Conservation (phyloP, 2,797 vertebrate genomes). For the Etheostoma nigrum region DNA sequence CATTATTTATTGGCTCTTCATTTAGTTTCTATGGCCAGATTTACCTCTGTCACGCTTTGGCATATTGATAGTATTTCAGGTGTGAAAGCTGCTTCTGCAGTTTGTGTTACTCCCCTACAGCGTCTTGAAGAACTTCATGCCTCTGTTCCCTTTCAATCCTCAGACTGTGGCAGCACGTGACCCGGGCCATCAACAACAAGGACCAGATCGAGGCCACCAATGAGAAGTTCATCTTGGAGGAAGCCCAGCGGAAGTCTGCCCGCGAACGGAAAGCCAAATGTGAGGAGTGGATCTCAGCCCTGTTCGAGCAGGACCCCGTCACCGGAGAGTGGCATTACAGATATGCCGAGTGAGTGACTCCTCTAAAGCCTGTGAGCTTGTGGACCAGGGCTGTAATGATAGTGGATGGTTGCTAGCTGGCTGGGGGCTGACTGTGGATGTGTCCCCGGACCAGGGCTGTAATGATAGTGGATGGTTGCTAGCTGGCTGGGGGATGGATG, state of each 20-base stretch:
- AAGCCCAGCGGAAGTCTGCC: constrained; percentile 93
- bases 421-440: no score
- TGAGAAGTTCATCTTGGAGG: constrained; percentile 96
- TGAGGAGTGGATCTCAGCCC: constrained; percentile 91
- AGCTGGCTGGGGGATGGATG: no score
- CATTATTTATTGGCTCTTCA: background rate
- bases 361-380: background rate
- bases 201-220: constrained; percentile 98
- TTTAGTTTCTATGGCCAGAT: background rate
- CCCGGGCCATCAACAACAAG: constrained; percentile 96
- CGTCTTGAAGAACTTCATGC: background rate
- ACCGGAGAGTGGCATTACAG: constrained; percentile 97
- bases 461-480: no score
- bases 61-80: no score
- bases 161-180: constrained; percentile 99
- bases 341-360: constrained; percentile 93
- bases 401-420: no score
- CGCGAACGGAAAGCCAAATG: constrained; percentile 93
- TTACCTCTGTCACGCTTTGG: no score
- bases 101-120: no score
- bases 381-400: no score
- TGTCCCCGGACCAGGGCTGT: no score
- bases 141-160: background rate
- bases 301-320: constrained; percentile 93
- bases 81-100: no score